phyloP scores from a whole-genome alignment of 2,888 invertebrate species.

The Melolontha melolontha region DNA sequence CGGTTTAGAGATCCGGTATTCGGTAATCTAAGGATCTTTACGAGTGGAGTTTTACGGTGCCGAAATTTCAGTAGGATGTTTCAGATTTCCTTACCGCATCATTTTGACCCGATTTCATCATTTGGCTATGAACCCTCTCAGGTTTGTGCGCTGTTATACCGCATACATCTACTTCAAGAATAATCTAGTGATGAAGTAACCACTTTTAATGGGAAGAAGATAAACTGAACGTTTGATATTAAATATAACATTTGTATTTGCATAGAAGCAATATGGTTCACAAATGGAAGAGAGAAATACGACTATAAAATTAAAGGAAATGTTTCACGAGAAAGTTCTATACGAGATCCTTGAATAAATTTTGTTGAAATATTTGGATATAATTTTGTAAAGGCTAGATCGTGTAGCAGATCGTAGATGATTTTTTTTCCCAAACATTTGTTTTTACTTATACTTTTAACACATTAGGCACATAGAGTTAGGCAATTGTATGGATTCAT shows the following conservation, averaged over 20 bases:
- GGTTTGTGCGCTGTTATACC: not conserved
- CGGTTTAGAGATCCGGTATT: slow-evolving; percentile 9
- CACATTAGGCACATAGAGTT: too few relatives aligned
- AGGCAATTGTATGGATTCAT: too few relatives aligned
- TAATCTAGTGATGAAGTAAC: slow-evolving; percentile 7
- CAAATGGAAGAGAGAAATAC: too few relatives aligned
- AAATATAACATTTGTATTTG: slow-evolving; percentile 8
- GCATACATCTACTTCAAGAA: too few relatives aligned
- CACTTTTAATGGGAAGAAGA: not conserved
- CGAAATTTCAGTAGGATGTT: slow-evolving; percentile 10
- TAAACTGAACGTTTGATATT: slow-evolving; percentile 11
- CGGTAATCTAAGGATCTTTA: slow-evolving; percentile 12
- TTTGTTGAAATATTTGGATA: too few relatives aligned
- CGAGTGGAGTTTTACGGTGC: slow-evolving; percentile 11
- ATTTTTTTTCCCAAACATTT: too few relatives aligned
- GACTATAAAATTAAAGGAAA: too few relatives aligned
- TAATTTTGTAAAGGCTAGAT: too few relatives aligned
- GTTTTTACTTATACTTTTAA: too few relatives aligned
- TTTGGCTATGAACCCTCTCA: not conserved
- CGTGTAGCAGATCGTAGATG: too few relatives aligned
- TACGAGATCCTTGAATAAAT: too few relatives aligned
- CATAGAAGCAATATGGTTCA: slow-evolving; percentile 5
- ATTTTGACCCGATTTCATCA: slow-evolving; percentile 1
- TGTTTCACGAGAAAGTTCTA: too few relatives aligned
- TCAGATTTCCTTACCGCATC: slow-evolving; percentile 9